Conservation (phyloP, 2,113 vertebrate species). For the Seriola dumerili region DNA sequence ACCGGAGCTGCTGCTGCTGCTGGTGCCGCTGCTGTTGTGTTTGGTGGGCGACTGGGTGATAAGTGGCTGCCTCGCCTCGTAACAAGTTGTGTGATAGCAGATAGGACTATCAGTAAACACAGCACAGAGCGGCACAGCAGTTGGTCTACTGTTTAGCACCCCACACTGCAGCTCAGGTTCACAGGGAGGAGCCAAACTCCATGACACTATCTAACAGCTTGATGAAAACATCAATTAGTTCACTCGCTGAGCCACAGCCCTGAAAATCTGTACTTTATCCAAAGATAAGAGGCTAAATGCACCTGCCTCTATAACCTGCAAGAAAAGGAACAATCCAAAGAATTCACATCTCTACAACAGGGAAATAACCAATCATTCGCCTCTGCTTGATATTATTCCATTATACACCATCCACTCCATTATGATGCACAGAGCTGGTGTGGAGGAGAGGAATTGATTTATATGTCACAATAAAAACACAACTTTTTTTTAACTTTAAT, state of each 20-base stretch:
- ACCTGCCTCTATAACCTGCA: not conserved
- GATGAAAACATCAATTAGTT: slow-evolving; percentile 52
- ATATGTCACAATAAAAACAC: no score
- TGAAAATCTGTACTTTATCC: not conserved
- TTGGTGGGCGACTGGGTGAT: slow-evolving; percentile 28
- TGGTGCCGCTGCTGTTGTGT: not conserved
- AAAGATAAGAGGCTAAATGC: slow-evolving; percentile 20
- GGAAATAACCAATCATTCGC: not conserved
- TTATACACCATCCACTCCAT: no score
- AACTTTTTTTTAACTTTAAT: no score
- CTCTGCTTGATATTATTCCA: not conserved
- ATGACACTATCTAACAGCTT: slow-evolving; percentile 23
- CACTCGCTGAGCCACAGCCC: not conserved
- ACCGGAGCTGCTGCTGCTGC: not conserved
- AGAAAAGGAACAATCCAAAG: not conserved
- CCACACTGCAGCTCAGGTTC: slow-evolving; percentile 21
- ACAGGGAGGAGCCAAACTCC: slow-evolving; percentile 20
- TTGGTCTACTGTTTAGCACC: slow-evolving; percentile 14
- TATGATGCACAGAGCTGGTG: no score
- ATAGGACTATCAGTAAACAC: slow-evolving; percentile 42
- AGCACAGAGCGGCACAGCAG: slow-evolving; percentile 38
- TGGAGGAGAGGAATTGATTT: no score
- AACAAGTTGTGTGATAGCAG: slow-evolving; percentile 26
- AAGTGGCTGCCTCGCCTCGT: slow-evolving; percentile 20
- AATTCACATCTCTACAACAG: not conserved